Evolutionary conservation across 2,888 invertebrate species (phyloP), one percentile per base, ranked within the genome.

Genomic region (Steromphala cineraria): DNA sequence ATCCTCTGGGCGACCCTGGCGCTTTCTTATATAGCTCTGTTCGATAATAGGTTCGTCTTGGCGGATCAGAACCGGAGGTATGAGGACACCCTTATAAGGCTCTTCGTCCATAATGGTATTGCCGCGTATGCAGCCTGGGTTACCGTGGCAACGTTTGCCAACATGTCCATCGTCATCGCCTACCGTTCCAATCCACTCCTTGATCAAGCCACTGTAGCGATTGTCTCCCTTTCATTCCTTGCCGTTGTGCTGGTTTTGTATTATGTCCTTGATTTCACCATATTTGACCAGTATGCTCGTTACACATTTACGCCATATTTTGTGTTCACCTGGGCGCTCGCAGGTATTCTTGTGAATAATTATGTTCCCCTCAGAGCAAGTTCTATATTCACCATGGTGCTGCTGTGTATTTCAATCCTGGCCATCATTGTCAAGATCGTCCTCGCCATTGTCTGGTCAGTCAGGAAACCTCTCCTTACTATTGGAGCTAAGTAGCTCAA

Each of bases 231-330:
- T 10, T 83, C 87, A 53, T 81, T 91, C 36, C 83, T 92, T 53
- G 80, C 88, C 0, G 83, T 83, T 0, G 84, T 87, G 19, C 86
- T 90, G 40, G 77, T 88, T 7, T 78, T 85, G 24, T 92, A 90
- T 83, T 86, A 89, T 53, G 81, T 81, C 13, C 77, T 90, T 36
- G 92, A 92, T 78, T 86, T 89, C 55, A 88, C 89, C 78, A 83
- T 91, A 53, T 83, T 90, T 17, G 91, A 92, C 79, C 83, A 87
- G 52, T 90, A 89, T 77, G 86, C 91, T 1, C 86, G 92, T 10
- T 93, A 91, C 83, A 88, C 90, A 2, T 87, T 91, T 82, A 89
- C 90, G 4, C 92, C 92, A 0, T 92, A 92, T 83, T 77, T 90
- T 21, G 89, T 89, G 8, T 76, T 93, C 13, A 83, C 91, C 17